A percentile compares a stretch with the other conserved stretches of the same genome.
Evolutionary conservation across 2,797 vertebrate species (phyloP).

Genomic region (Acrossocheilus wenchowensis): DNA sequence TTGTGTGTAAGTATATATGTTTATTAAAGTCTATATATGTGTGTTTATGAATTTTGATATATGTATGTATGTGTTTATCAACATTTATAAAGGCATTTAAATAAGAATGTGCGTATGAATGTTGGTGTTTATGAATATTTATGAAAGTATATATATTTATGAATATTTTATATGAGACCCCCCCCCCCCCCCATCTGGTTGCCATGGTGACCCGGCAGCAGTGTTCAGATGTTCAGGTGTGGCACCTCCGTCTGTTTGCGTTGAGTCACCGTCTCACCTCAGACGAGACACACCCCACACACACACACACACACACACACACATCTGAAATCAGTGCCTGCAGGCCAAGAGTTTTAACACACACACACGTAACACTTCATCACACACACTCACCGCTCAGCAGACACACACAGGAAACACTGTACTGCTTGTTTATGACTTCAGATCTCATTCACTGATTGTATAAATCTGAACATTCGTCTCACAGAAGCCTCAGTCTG

Average conservation of each 20-base stretch:
- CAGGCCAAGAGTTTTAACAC: slow-evolving; percentile 9
- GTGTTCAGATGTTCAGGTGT: slow-evolving; percentile 23
- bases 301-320: slow-evolving; percentile 13
- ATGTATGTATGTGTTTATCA: neutral
- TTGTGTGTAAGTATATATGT: no score
- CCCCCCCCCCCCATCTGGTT: neutral
- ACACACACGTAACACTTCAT: neutral
- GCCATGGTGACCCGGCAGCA: slow-evolving; percentile 1
- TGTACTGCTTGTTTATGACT: neutral
- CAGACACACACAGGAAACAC: neutral
- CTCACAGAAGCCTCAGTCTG: neutral
- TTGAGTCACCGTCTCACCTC: slow-evolving; percentile 37
- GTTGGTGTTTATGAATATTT: neutral
- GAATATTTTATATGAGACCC: neutral
- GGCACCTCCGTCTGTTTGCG: neutral
- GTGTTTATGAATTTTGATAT: neutral
- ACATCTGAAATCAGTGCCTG: slow-evolving; percentile 18
- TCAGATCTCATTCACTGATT: neutral
- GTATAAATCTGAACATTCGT: neutral
- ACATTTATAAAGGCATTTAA: neutral
- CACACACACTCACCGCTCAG: neutral
- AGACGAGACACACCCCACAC: slow-evolving; percentile 21
- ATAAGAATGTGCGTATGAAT: neutral
- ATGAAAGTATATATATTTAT: neutral
- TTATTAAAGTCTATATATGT: neutral